Conservation (phyloP, 2,888 invertebrate species). For the Willowsia nigromaculata region DNA sequence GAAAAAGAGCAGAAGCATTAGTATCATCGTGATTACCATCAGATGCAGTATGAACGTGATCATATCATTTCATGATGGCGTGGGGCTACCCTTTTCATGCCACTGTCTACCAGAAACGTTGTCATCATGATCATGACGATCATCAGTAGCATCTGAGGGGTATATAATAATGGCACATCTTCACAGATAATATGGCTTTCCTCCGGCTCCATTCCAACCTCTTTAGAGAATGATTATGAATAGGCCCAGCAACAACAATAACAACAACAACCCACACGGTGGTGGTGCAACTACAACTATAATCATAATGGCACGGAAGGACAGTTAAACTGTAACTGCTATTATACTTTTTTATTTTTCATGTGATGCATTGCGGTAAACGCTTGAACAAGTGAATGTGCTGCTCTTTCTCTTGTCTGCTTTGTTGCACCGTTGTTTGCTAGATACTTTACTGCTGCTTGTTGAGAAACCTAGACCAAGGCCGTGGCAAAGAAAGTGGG, state of each 20-base stretch:
- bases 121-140: conserved; percentile 25
- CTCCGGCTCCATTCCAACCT: too few species aligned
- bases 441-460: conserved; percentile 12
- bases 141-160: background rate
- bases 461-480: conserved; percentile 15
- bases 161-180: background rate
- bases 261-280: conserved; percentile 25
- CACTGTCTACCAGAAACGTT: background rate
- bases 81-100: conserved; percentile 29
- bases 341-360: conserved; percentile 48
- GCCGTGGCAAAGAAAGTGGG: conserved; percentile 48
- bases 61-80: conserved; percentile 33
- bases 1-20: conserved; percentile 38
- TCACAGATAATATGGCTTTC: background rate
- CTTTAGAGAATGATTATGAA: conserved; percentile 60
- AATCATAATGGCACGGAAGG: conserved; percentile 24
- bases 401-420: background rate
- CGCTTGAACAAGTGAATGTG: conserved; percentile 35
- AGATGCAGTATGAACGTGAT: conserved; percentile 49
- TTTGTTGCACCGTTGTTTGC: background rate
- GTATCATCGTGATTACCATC: conserved; percentile 29
- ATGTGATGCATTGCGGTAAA: conserved; percentile 60
- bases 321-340: conserved; percentile 35
- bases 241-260: background rate
- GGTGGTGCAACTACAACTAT: conserved; percentile 1